A percentile compares a stretch with the other conserved stretches of the same genome.
Conservation (phyloP, 2,797 vertebrate species). For the Chiroxiphia lanceolata region DNA sequence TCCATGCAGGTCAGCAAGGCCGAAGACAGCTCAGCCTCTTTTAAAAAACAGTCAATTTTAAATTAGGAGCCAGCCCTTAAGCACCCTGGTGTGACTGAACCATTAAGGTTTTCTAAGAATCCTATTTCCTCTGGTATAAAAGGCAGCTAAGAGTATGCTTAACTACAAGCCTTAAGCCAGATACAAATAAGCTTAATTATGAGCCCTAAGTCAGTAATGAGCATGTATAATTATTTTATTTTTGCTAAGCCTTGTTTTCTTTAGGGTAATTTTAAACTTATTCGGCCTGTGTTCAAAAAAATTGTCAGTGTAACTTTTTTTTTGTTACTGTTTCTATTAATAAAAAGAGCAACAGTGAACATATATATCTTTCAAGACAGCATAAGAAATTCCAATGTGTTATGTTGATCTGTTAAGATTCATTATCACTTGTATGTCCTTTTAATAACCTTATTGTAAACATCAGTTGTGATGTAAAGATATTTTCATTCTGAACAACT, state of each 20-base stretch:
- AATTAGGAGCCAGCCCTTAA: neutral
- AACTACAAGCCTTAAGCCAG: constrained; percentile 1
- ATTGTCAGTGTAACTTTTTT: neutral
- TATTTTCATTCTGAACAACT: neutral
- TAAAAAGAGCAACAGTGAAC: neutral
- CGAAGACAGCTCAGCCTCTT: neutral
- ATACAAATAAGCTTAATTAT: constrained; percentile 31
- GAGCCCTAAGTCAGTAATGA: neutral
- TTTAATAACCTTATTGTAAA: constrained; percentile 30
- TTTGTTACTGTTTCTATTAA: neutral
- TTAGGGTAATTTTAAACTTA: constrained; percentile 14
- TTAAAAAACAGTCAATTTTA: neutral
- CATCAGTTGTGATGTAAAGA: neutral
- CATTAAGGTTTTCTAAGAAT: neutral
- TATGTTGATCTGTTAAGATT: neutral
- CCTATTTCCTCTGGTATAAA: neutral
- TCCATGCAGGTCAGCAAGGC: neutral
- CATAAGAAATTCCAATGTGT: neutral
- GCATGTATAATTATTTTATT: constrained; percentile 24
- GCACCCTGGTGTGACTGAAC: neutral
- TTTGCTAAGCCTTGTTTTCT: constrained; percentile 17
- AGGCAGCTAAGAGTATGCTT: neutral
- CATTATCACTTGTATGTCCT: neutral
- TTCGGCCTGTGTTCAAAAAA: neutral
- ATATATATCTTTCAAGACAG: neutral